Evolutionary conservation across 1,140 invertebrate species (phyloP).

Genomic region (Drosophila teissieri): DNA sequence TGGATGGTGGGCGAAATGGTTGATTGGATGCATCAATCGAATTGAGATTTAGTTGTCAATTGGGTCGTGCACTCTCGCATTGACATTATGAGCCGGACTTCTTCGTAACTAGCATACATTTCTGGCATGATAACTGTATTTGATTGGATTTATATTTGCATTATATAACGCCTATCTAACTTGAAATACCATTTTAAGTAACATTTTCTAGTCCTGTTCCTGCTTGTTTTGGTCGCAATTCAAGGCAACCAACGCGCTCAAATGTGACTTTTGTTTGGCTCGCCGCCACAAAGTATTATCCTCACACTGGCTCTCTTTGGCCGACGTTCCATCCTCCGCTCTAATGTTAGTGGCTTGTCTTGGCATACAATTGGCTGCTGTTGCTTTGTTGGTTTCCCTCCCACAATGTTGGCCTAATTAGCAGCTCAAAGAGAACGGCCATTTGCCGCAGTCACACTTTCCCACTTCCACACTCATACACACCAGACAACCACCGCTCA

Average conservation of each 20-base stretch:
- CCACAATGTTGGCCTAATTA: slow-evolving; percentile 63
- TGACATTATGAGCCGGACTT: slow-evolving; percentile 5
- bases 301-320: background rate
- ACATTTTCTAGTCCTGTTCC: background rate
- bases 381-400: slow-evolving; percentile 33
- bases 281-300: slow-evolving; percentile 13
- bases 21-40: slow-evolving; percentile 43
- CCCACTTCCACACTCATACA: slow-evolving; percentile 7
- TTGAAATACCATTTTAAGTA: too few species aligned
- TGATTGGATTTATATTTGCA: too few species aligned
- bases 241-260: slow-evolving; percentile 48
- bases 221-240: slow-evolving; percentile 21
- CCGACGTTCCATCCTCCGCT: slow-evolving; percentile 3
- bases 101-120: slow-evolving; percentile 18
- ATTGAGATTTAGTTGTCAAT: slow-evolving; percentile 54
- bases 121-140: background rate
- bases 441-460: slow-evolving; percentile 21
- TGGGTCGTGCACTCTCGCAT: slow-evolving; percentile 8
- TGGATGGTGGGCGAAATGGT: slow-evolving; percentile 47
- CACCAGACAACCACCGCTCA: slow-evolving; percentile 4
- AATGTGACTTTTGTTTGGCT: slow-evolving; percentile 38
- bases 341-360: slow-evolving; percentile 71
- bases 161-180: too few species aligned
- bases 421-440: slow-evolving; percentile 31
- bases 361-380: slow-evolving; percentile 66